phyloP scores from a whole-genome alignment of 1,140 invertebrate genomes.

The Adelges cooleyi region DNA sequence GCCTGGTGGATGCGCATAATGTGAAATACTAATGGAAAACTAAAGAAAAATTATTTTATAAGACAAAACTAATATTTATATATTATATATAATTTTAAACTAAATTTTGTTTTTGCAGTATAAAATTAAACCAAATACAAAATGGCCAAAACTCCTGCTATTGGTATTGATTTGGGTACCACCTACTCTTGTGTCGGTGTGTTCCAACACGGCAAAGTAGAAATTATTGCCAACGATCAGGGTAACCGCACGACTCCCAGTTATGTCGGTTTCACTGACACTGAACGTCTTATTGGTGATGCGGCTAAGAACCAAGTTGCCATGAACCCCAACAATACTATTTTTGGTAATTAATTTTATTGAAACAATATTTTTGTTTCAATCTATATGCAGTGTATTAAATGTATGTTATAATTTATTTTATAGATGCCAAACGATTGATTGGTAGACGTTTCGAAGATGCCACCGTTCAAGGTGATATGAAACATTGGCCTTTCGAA shows the following conservation, averaged over 20 bases:
- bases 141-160: constrained; percentile 33
- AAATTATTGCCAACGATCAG: constrained; percentile 89
- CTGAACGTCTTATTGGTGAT: constrained; percentile 62
- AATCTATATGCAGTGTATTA: too few species aligned
- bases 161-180: constrained; percentile 41
- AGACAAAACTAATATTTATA: background rate
- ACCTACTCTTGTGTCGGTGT: constrained; percentile 69
- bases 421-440: constrained; percentile 46
- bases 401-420: constrained; percentile 23
- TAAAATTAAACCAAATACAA: too few species aligned
- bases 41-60: background rate
- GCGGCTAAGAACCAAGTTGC: constrained; percentile 55
- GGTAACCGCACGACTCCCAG: constrained; percentile 84
- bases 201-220: constrained; percentile 73
- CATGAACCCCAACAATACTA: constrained; percentile 90
- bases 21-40: background rate
- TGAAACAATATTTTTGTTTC: background rate
- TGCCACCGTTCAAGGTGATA: constrained; percentile 75
- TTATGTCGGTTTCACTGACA: constrained; percentile 79
- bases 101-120: too few species aligned
- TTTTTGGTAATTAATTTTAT: constrained; percentile 59
- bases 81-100: too few species aligned
- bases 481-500: constrained; percentile 95
- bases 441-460: constrained; percentile 63
- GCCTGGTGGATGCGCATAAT: too few species aligned